A percentile compares a stretch with the other conserved stretches of the same genome.
phyloP scores from a whole-genome alignment of 2,888 invertebrate species.

The Aethes cnicana region DNA sequence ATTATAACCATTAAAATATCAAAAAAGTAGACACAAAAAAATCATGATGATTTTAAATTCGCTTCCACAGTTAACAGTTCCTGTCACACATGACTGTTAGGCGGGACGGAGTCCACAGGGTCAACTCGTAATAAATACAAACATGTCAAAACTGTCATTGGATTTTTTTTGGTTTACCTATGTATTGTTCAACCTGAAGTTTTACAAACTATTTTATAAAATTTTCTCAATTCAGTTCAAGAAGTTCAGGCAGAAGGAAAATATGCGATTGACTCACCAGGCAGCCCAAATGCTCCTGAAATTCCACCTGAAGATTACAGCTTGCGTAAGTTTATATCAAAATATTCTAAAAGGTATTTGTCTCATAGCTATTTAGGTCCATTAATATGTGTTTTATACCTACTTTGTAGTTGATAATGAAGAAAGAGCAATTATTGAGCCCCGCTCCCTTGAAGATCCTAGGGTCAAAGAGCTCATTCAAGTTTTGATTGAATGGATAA shows the following conservation, averaged over 20 bases:
- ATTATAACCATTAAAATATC: too few relatives aligned
- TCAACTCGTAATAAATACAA: too few relatives aligned
- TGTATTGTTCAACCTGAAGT: not conserved
- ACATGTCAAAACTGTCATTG: too few relatives aligned
- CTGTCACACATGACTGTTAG: too few relatives aligned
- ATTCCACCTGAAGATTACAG: constrained; percentile 97
- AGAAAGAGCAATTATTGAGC: constrained; percentile 97
- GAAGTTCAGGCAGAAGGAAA: constrained; percentile 98
- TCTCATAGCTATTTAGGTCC: not conserved
- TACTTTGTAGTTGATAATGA: constrained; percentile 93
- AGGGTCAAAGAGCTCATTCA: constrained; percentile 92
- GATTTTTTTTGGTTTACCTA: too few relatives aligned
- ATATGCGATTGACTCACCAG: constrained; percentile 98
- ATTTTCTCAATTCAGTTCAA: constrained; percentile 86
- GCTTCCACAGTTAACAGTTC: too few relatives aligned
- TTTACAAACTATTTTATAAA: not conserved
- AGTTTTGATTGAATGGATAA: constrained; percentile 98
- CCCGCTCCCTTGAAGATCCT: constrained; percentile 92
- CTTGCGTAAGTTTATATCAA: constrained; percentile 84
- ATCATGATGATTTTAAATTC: too few relatives aligned
- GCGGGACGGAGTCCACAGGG: too few relatives aligned
- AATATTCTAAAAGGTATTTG: too few relatives aligned
- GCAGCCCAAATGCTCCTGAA: constrained; percentile 92
- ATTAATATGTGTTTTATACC: not conserved
- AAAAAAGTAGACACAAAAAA: too few relatives aligned